phyloP scores from a whole-genome alignment of 2,888 invertebrate genomes.

The Eretmocerus hayati region DNA sequence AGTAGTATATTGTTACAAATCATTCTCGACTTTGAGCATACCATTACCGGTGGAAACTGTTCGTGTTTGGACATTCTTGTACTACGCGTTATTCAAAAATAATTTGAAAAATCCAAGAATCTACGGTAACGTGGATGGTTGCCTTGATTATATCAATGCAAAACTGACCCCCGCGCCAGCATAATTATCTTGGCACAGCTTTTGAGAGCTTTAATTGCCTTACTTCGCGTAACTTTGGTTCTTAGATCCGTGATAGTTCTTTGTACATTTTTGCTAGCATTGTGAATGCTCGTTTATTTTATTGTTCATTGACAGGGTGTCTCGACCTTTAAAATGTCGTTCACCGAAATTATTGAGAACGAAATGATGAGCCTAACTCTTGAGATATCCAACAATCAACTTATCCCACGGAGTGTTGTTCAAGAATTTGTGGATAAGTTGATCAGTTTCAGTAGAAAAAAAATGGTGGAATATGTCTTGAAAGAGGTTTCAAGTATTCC shows the following conservation, averaged over 20 bases:
- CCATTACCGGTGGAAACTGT: constrained; percentile 10
- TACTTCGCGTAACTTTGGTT: not conserved
- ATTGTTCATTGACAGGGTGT: too few relatives aligned
- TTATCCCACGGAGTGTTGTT: not conserved
- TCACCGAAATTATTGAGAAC: not conserved
- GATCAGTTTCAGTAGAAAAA: not conserved
- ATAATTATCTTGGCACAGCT: too few relatives aligned
- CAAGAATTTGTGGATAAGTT: not conserved
- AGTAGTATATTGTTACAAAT: constrained; percentile 18
- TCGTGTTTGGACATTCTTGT: constrained; percentile 15
- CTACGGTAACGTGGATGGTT: constrained; percentile 7
- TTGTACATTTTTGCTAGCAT: not conserved
- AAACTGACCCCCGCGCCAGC: not conserved
- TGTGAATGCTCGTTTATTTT: not conserved
- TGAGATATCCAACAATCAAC: not conserved
- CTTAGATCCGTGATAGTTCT: not conserved
- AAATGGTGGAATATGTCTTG: too few relatives aligned
- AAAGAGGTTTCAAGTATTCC: too few relatives aligned
- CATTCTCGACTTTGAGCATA: constrained; percentile 16
- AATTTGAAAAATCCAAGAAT: constrained; percentile 3
- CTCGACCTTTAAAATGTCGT: not conserved
- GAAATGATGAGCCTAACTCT: not conserved
- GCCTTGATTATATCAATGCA: not conserved
- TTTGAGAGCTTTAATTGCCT: too few relatives aligned
- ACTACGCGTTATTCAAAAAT: constrained; percentile 9